Base-by-base conservation (phyloP, 2,888 invertebrate species). In the Drosophila melanosoma region DNA sequence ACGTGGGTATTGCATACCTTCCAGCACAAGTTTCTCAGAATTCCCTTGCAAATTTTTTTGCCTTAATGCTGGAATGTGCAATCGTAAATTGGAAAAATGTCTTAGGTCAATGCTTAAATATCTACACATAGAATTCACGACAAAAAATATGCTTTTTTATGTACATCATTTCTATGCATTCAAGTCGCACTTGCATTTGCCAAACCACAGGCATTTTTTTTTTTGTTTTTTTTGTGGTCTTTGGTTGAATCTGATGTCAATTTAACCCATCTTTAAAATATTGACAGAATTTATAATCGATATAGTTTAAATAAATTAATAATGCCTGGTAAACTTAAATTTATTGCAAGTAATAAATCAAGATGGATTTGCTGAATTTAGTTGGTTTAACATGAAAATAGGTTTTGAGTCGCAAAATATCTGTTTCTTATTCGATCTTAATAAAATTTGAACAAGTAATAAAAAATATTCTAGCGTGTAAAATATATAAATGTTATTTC, bases 1-100 rank as follows among this genome's bases (percentile, higher is more conserved):
- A 48, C 17, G 51, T 70, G 57, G 35, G 60, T 65, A 53, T 57
- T 60, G 38, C 64, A 76, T 67, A 58, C 68, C 62, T 67, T 42
- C 29, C 26, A 8, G 49, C 52, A 20, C 49, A 72, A 65, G 35
- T 59, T 65, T 36, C 60, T 49, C 6, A 56, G 59, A 62, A 51
- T 52, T 49, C 23, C 35, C 6, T 8, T 6, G 10, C 23, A n/a
- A 26, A 64, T 60, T 60, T 23, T 62, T 20, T 26, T 56, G 61
- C 56, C 33, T 3, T 8, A 51, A 62, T 48, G 32, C 33, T 56
- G n/a, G 56, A 33, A 35, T 20, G 32, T 61, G 63, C 60, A 63
- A 63, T 26, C 35, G 62, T 35, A 45, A 36, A 36, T 11, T 20
- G 56, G 3, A 5, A 15, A 23, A 17, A 36, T 26, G 1, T 10